Conservation (phyloP, 2,113 vertebrate species). For the Spilogale gracilis region DNA sequence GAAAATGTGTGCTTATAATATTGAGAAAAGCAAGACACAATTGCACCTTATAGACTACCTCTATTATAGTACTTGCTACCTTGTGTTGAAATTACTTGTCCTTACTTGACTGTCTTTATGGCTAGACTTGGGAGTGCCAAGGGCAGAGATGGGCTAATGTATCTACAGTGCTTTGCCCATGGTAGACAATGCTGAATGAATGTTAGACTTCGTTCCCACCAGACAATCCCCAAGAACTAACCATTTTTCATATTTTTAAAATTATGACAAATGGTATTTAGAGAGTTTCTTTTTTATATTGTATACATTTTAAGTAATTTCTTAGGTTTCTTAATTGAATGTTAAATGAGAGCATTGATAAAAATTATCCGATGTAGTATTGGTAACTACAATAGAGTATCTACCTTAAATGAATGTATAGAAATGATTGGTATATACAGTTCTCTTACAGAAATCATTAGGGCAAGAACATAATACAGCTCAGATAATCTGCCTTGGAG, state of each 20-base stretch:
- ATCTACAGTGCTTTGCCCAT: background rate
- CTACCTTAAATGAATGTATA: background rate
- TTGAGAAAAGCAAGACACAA: background rate
- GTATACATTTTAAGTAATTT: background rate
- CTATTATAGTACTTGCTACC: background rate
- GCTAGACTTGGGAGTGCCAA: background rate
- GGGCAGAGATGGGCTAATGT: background rate
- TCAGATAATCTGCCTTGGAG: background rate
- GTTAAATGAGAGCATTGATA: background rate
- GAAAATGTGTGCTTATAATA: background rate
- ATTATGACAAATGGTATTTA: background rate
- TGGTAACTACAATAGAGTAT: background rate
- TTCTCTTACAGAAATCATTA: background rate
- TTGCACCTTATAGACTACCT: background rate
- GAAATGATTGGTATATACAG: background rate
- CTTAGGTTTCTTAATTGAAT: background rate
- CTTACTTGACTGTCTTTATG: background rate
- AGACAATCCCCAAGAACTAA: background rate
- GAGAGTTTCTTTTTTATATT: background rate
- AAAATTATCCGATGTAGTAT: background rate
- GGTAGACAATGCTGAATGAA: background rate
- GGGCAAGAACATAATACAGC: background rate
- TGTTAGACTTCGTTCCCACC: background rate
- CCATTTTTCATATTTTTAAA: slow-evolving; percentile 4
- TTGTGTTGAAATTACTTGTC: background rate